phyloP scores from a whole-genome alignment of 2,113 vertebrate genomes.

The Misgurnus anguillicaudatus region DNA sequence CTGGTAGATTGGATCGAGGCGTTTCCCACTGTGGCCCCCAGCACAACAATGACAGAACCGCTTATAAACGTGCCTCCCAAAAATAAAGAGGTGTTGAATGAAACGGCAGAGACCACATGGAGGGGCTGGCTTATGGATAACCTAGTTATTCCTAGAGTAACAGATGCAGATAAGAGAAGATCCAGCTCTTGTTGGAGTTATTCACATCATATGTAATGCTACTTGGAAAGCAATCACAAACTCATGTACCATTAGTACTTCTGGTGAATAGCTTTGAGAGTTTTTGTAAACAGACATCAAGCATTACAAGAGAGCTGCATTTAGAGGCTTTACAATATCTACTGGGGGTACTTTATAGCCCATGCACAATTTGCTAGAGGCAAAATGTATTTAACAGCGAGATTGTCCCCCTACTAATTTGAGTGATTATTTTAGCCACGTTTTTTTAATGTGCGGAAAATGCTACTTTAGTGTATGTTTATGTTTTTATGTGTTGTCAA shows the following conservation, averaged over 20 bases:
- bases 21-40: slow-evolving; percentile 2
- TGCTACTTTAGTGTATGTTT: slow-evolving; percentile 12
- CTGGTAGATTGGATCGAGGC: slow-evolving; percentile 27
- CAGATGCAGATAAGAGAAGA: not conserved
- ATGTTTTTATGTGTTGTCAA: slow-evolving; percentile 42
- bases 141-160: not conserved
- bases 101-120: not conserved
- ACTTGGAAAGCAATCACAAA: not conserved
- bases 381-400: not conserved
- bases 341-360: not conserved
- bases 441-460: slow-evolving; percentile 18
- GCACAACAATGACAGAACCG: not conserved
- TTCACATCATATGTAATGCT: not conserved
- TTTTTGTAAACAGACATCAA: not conserved
- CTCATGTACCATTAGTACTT: too few relatives aligned
- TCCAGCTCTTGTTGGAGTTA: not conserved
- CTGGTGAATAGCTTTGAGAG: not conserved
- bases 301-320: not conserved
- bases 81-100: not conserved
- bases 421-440: not conserved
- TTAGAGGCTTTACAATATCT: not conserved
- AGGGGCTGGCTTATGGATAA: slow-evolving; percentile 8
- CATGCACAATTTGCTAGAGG: not conserved
- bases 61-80: not conserved
- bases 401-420: not conserved